Conservation (phyloP, 2,113 vertebrate species). For the Pomatostomus ruficeps region DNA sequence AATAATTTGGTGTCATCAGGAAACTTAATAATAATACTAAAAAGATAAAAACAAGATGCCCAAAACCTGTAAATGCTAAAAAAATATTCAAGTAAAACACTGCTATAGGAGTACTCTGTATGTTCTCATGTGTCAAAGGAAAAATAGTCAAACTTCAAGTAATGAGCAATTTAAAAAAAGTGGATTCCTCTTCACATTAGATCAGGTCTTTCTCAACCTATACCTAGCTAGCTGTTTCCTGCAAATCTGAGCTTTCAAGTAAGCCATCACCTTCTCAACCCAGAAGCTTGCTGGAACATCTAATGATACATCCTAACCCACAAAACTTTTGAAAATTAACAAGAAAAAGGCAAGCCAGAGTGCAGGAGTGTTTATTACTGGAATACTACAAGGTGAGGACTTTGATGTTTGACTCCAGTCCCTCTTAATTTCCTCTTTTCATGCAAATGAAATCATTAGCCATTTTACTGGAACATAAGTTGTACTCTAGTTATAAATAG, state of each 20-base stretch:
- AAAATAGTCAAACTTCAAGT: neutral
- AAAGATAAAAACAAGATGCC: neutral
- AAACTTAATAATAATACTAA: neutral
- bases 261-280: neutral
- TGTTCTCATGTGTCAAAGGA: neutral
- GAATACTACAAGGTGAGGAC: neutral
- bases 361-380: neutral
- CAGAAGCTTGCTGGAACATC: neutral
- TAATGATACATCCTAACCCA: neutral
- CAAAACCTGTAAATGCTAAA: neutral
- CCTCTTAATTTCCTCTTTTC: neutral
- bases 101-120: neutral
- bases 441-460: neutral
- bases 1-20: neutral
- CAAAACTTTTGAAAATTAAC: neutral
- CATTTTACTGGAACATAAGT: neutral
- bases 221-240: neutral
- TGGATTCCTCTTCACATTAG: neutral
- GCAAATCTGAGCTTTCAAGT: neutral
- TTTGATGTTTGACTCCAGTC: neutral
- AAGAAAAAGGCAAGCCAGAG: neutral
- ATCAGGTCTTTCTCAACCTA: neutral
- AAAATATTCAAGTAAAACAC: neutral
- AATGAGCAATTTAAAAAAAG: neutral
- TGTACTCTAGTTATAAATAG: neutral